Percentiles rank a stretch among this genome's conserved stretches.
Conservation (phyloP, 2,113 vertebrate genomes). For the Onychostruthus taczanowskii region DNA sequence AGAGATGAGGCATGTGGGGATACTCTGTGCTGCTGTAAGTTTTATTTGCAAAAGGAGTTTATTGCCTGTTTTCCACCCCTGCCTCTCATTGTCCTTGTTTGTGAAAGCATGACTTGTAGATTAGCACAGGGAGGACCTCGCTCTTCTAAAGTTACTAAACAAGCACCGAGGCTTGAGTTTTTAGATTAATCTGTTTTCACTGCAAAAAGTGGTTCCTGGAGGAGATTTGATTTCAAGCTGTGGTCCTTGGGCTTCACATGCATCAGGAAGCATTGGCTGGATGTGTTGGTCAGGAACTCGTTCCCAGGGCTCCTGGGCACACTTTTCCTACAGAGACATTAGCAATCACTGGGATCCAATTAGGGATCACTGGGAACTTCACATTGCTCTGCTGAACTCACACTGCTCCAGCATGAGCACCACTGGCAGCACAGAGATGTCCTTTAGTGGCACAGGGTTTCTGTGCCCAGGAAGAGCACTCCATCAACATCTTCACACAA, state of each 20-base stretch:
- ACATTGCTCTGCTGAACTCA: neutral
- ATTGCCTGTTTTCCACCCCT: constrained; percentile 27
- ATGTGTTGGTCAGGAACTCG: neutral
- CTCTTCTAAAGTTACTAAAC: constrained; percentile 30
- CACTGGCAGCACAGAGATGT: neutral
- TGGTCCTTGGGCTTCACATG: neutral
- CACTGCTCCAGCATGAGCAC: neutral
- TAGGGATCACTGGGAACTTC: neutral
- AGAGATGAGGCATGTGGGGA: neutral
- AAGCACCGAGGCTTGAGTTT: neutral
- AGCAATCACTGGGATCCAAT: neutral
- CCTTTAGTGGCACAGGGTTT: neutral
- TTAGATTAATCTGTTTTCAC: constrained; percentile 28
- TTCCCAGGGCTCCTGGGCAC: neutral
- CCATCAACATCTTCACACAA: neutral
- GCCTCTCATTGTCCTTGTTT: constrained; percentile 29
- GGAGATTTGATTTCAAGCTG: constrained; percentile 8
- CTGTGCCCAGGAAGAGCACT: neutral
- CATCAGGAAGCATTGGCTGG: neutral
- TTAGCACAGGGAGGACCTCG: neutral
- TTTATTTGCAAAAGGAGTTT: constrained; percentile 35
- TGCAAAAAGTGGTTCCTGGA: constrained; percentile 10
- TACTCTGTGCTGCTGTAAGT: neutral
- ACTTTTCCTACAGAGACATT: rapidly evolving
- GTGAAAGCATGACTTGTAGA: constrained; percentile 1